Conservation (phyloP, 2,797 vertebrate species). For the Hippocampus kuda region DNA sequence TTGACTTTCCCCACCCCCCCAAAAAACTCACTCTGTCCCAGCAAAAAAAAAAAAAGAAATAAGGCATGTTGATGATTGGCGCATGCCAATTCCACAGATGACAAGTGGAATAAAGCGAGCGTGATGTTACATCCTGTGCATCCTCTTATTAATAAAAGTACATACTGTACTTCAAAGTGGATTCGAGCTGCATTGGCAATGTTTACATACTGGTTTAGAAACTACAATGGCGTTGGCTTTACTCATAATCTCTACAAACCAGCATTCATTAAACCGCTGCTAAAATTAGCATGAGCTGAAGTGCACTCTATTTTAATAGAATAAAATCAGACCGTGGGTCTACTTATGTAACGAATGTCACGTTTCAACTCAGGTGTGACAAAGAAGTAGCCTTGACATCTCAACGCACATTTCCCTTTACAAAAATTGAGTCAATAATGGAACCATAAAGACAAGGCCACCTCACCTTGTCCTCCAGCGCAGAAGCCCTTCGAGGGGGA, state of each 20-base stretch:
- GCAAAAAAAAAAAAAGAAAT: constrained; percentile 42
- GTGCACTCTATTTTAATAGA: constrained; percentile 25
- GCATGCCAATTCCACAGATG: constrained; percentile 9
- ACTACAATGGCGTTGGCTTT: constrained; percentile 35
- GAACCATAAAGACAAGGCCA: constrained; percentile 3
- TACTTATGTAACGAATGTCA: constrained; percentile 1
- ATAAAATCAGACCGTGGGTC: not conserved
- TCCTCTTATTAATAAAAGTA: not conserved
- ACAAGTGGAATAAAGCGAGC: constrained; percentile 13
- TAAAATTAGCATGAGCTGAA: constrained; percentile 40
- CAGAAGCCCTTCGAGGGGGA: constrained; percentile 34
- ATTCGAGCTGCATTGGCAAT: not conserved
- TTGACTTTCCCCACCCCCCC: not conserved
- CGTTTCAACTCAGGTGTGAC: constrained; percentile 16
- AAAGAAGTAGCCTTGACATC: not conserved
- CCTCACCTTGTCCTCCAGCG: constrained; percentile 63
- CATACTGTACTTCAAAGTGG: constrained; percentile 25
- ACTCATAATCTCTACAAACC: constrained; percentile 34
- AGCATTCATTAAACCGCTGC: constrained; percentile 21
- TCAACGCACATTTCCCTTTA: not conserved
- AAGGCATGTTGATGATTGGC: constrained; percentile 12
- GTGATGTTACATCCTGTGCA: not conserved
- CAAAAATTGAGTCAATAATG: not conserved
- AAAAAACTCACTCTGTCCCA: not conserved
- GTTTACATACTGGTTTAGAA: not conserved